phyloP scores from a whole-genome alignment of 2,113 vertebrate genomes.

The Protobothrops flavoviridis region DNA sequence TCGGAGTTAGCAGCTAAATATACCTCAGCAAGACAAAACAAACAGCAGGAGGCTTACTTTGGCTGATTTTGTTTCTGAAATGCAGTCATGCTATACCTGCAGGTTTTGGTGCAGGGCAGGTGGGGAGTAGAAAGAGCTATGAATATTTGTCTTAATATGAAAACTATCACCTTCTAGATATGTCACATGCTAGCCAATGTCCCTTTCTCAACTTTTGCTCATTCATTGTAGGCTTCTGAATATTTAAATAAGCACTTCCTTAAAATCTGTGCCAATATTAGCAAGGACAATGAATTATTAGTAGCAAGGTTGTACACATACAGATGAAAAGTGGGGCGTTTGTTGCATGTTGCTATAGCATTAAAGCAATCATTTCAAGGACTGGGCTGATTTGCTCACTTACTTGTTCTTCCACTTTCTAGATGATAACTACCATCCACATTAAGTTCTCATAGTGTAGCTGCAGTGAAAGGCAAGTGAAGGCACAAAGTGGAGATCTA shows the following conservation, averaged over 20 bases:
- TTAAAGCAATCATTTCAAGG: neutral
- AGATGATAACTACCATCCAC: neutral
- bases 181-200: neutral
- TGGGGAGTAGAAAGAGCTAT: neutral
- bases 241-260: constrained; percentile 19
- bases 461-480: neutral
- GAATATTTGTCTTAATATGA: neutral
- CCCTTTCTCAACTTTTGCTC: neutral
- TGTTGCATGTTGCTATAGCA: neutral
- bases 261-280: constrained; percentile 20
- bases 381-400: neutral
- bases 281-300: constrained; percentile 12
- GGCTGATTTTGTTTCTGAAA: neutral
- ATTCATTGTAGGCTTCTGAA: neutral
- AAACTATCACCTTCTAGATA: constrained; percentile 7
- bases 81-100: neutral
- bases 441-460: neutral
- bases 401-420: neutral
- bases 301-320: neutral
- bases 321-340: neutral
- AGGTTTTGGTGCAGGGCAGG: neutral
- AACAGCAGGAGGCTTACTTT: neutral
- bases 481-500: neutral
- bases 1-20: neutral
- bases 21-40: neutral